phyloP scores from a whole-genome alignment of 2,888 invertebrate genomes.

The Aethes cnicana region DNA sequence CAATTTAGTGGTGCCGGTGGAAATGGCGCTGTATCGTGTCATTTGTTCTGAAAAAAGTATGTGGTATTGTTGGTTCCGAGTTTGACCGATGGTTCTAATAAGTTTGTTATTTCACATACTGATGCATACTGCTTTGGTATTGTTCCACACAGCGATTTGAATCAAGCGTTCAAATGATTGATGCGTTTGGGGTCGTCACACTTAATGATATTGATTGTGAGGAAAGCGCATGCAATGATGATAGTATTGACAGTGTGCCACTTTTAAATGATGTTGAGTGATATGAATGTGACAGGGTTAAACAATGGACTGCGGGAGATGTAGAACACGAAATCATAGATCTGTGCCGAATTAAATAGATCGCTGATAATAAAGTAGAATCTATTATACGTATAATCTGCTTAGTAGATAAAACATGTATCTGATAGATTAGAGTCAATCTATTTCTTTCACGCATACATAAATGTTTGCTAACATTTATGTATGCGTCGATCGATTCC shows the following conservation, averaged over 20 bases:
- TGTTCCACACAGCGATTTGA: neutral
- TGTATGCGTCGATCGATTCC: no score
- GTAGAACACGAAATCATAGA: conserved; percentile 11
- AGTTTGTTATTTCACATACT: neutral
- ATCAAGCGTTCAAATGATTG: conserved; percentile 18
- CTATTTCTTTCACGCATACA: no score
- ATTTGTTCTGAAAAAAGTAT: neutral
- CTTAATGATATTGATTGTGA: conserved; percentile 2
- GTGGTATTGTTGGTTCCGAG: neutral
- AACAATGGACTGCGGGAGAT: conserved; percentile 15
- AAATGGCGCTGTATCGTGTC: neutral
- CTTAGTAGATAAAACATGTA: no score
- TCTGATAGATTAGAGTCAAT: no score
- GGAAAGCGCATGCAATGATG: conserved; percentile 15
- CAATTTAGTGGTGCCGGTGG: conserved; percentile 1
- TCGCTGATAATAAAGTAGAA: neutral
- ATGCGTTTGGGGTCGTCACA: conserved; percentile 13
- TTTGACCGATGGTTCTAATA: neutral
- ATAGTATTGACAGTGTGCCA: conserved; percentile 19
- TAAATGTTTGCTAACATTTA: no score
- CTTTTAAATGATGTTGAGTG: conserved; percentile 11
- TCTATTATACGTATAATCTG: no score
- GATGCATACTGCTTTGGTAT: conserved; percentile 1
- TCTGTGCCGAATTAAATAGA: conserved; percentile 8
- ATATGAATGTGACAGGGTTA: conserved; percentile 27